Conservation (phyloP, 1,140 invertebrate species). For the Bilobella aurantiaca region DNA sequence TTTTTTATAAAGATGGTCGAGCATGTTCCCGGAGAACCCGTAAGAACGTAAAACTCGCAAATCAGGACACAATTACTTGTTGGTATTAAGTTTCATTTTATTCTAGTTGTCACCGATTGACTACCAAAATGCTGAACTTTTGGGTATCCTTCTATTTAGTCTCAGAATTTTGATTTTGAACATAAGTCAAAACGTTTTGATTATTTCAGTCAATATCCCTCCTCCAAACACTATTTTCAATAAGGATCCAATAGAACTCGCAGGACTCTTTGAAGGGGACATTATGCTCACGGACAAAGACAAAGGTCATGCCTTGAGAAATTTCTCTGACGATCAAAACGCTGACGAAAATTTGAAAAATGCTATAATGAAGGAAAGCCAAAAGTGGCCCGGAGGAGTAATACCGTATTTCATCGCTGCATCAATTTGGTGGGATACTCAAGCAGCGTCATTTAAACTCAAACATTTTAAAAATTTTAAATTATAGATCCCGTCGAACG, state of each 20-base stretch:
- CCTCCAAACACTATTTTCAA: slow-evolving; percentile 1
- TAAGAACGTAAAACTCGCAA: neutral
- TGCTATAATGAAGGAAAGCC: slow-evolving; percentile 19
- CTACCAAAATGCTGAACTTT: slow-evolving; percentile 35
- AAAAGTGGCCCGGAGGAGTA: slow-evolving; percentile 35
- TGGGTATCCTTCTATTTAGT: slow-evolving; percentile 32
- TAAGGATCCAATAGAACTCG: slow-evolving; percentile 38
- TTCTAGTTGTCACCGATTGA: slow-evolving; percentile 35
- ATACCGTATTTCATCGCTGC: slow-evolving; percentile 41
- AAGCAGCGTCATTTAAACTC: no score
- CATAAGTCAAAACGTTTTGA: neutral
- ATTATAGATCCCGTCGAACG: slow-evolving; percentile 34
- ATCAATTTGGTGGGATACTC: slow-evolving; percentile 35
- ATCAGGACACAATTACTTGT: slow-evolving; percentile 18
- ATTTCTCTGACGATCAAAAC: neutral
- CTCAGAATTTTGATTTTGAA: neutral
- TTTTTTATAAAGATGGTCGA: neutral
- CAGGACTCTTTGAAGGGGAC: slow-evolving; percentile 40
- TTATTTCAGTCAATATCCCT: neutral
- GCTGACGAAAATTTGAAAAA: slow-evolving; percentile 14
- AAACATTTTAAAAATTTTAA: no score
- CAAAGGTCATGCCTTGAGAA: neutral
- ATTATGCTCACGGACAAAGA: slow-evolving; percentile 28
- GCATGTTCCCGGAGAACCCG: slow-evolving; percentile 10
- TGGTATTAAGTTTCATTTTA: neutral